These are phyloP conservation scores for Danio albolineatus DNA, from an alignment of 2,797 vertebrate species.

Conservation along the genomic window DNA sequence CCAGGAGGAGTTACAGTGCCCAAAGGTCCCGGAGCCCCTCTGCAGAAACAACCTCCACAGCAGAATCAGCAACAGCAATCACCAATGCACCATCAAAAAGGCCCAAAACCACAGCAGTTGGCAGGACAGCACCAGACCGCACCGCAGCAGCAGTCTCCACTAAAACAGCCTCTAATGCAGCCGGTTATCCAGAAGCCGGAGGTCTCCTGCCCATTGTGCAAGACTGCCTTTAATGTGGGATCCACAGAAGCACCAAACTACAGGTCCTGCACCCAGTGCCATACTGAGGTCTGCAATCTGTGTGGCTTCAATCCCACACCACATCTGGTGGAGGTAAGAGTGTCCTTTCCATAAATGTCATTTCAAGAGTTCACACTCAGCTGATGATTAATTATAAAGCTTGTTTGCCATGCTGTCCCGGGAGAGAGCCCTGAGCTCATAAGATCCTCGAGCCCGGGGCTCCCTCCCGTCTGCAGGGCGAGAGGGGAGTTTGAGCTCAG, in stretches of 20 bases:
- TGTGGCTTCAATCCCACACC: slow-evolving; percentile 98
- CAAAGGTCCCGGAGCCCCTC: slow-evolving; percentile 57
- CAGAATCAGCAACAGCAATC: slow-evolving; percentile 55
- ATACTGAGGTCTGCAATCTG: slow-evolving; percentile 93
- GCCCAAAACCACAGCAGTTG: slow-evolving; percentile 53
- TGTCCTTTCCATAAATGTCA: neutral
- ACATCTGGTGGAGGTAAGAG: slow-evolving; percentile 95
- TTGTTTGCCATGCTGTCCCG: too few species aligned
- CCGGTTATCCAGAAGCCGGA: slow-evolving; percentile 83
- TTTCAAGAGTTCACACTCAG: too few species aligned
- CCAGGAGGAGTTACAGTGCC: slow-evolving; percentile 26
- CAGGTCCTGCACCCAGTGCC: slow-evolving; percentile 93
- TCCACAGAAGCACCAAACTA: slow-evolving; percentile 88
- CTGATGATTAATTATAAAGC: too few species aligned
- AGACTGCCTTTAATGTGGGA: slow-evolving; percentile 91
- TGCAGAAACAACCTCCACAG: slow-evolving; percentile 66
- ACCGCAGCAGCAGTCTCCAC: slow-evolving; percentile 58
- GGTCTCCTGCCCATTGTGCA: slow-evolving; percentile 93
- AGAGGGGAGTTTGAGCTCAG: too few species aligned
- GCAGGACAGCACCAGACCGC: slow-evolving; percentile 68
- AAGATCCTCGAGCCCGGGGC: too few species aligned
- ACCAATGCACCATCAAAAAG: slow-evolving; percentile 69
- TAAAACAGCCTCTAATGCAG: slow-evolving; percentile 65
- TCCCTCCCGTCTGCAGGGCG: too few species aligned
- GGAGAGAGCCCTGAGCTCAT: too few species aligned